phyloP scores from a whole-genome alignment of 1,140 invertebrate genomes.

The Psilanteris sp. region DNA sequence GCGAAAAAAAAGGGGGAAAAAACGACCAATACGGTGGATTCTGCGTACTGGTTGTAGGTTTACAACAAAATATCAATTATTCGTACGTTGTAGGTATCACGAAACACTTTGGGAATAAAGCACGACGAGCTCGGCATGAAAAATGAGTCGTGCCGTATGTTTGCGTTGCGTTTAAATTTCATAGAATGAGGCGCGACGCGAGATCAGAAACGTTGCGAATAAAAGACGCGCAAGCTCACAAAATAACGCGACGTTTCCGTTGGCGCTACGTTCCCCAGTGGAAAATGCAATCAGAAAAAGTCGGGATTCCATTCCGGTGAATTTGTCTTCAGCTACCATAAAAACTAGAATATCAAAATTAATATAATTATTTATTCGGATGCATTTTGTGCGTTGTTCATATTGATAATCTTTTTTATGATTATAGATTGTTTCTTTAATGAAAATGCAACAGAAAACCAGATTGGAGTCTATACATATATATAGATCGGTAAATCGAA shows the following conservation, averaged over 20 bases:
- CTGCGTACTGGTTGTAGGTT: constrained; percentile 10
- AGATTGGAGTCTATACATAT: too few relatives aligned
- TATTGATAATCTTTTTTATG: too few relatives aligned
- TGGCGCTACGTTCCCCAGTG: background rate
- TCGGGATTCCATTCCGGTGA: background rate
- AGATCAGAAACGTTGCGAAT: constrained; percentile 31
- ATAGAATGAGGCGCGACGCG: constrained; percentile 42
- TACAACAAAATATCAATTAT: constrained; percentile 49
- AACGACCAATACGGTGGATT: constrained; percentile 8
- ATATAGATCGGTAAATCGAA: too few relatives aligned
- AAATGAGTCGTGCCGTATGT: constrained; percentile 39
- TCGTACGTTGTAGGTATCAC: constrained; percentile 45
- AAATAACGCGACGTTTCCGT: constrained; percentile 19
- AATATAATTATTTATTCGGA: too few relatives aligned
- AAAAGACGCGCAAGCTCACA: constrained; percentile 20
- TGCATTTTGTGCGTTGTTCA: too few relatives aligned
- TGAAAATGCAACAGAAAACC: too few relatives aligned
- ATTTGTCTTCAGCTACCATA: background rate
- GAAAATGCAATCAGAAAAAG: constrained; percentile 8
- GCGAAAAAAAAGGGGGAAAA: too few relatives aligned
- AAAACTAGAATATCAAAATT: too few relatives aligned
- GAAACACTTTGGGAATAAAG: constrained; percentile 36
- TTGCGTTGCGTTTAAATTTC: constrained; percentile 55
- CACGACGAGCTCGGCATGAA: constrained; percentile 48
- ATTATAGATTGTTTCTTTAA: too few relatives aligned